Percentiles rank a stretch among this genome's conserved stretches.
Evolutionary conservation across 1,140 invertebrate species (phyloP).

Genomic region (Saccostrea cuccullata): DNA sequence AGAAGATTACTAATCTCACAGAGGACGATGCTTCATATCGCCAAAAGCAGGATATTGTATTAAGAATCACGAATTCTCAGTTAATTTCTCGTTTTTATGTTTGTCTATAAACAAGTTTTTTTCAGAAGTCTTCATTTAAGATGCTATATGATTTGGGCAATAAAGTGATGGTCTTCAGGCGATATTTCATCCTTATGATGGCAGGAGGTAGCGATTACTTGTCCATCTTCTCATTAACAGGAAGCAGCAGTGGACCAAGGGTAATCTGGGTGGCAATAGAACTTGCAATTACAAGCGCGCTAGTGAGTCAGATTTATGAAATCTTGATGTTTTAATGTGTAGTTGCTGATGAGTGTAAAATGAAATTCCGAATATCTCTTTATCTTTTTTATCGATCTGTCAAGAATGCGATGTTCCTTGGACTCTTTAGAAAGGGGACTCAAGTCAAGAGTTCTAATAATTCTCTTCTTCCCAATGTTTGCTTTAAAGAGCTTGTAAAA

Average conservation of each 20-base stretch:
- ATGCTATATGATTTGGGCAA: constrained; percentile 40
- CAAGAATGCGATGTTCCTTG: constrained; percentile 1
- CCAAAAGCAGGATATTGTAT: constrained; percentile 31
- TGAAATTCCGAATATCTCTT: constrained; percentile 33
- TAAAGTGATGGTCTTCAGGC: constrained; percentile 21
- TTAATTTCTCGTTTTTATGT: constrained; percentile 37
- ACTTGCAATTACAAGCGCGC: constrained; percentile 31
- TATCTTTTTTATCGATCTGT: constrained; percentile 24
- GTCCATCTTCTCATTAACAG: constrained; percentile 27
- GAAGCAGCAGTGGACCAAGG: constrained; percentile 9
- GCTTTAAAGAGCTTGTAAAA: constrained; percentile 1
- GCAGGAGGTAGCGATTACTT: constrained; percentile 31
- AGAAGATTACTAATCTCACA: constrained; percentile 26
- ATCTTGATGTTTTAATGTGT: constrained; percentile 33
- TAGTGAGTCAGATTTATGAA: constrained; percentile 45
- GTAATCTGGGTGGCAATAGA: constrained; percentile 36
- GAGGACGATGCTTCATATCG: constrained; percentile 3
- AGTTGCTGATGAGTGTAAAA: constrained; percentile 24
- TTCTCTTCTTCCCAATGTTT: constrained; percentile 9
- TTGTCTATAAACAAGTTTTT: constrained; percentile 32
- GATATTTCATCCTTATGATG: constrained; percentile 40
- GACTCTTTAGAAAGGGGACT: background rate
- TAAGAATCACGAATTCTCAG: constrained; percentile 26
- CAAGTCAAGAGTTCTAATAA: constrained; percentile 24
- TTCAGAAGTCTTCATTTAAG: constrained; percentile 31